Evolutionary conservation across 2,797 vertebrate species (phyloP), one percentile per base, ranked within the genome.

Genomic region (Merluccius polli): DNA sequence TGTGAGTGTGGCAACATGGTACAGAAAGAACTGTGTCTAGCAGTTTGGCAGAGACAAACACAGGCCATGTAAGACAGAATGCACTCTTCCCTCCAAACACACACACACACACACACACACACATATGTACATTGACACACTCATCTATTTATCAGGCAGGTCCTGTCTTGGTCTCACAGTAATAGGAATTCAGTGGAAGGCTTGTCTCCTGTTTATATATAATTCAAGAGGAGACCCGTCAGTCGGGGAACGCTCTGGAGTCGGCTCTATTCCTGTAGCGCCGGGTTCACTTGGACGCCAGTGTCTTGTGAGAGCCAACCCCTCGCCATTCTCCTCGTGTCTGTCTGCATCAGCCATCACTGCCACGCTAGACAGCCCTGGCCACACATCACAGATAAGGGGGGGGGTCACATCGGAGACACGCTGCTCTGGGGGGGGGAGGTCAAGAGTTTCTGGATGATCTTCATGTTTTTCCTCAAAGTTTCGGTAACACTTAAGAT

Each of bases 271-370:
- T 77, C 75, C 75, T 74, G 36, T 78, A 31, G 77, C 77, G 82
- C 73, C 70, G 79, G 79, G 83, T 78, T 85, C 41, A 69, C 27
- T 74, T 73, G 79, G 81, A 73, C 41, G 13, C 74, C 76, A 77
- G 81, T 69, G 73, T 59, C 73, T 76, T 77, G 21, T n/a, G 48
- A 84, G 83, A 79, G 69, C n/a, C 18, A 69, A 75, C 78, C 74
- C 77, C 32, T 84, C 77, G 24, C 65, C 52, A 24, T 9, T 27
- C 11, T 68, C 0, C 10, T 70, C 79, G 69, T 78, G 78, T 84
- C 83, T 73, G 32, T 73, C 76, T 73, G 76, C 82, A 86, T 89
- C 83, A 72, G 74, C 52, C 52, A 59, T 89, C 89, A 85, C 78
- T 79, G 85, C 79, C 83, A 84, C 65, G 71, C 71, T 75, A 72